phyloP scores from a whole-genome alignment of 2,113 vertebrate species.

The Callospermophilus lateralis region DNA sequence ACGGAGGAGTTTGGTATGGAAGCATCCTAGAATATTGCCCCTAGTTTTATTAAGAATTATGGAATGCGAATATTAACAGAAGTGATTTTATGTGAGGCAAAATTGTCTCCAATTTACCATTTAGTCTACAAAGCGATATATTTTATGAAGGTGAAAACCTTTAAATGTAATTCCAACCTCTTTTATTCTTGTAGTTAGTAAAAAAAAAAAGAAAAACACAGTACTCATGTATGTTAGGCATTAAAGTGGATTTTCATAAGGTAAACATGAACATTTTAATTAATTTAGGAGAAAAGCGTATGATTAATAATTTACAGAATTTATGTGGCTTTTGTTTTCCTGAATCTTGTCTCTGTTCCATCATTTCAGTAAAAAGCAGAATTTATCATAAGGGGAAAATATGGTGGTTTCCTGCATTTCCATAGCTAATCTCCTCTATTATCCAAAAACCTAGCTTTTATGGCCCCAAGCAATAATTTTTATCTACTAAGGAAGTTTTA shows the following conservation, averaged over 20 bases:
- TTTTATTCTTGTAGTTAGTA: slow-evolving; percentile 45
- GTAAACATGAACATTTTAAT: slow-evolving; percentile 68
- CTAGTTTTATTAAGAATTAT: slow-evolving; percentile 44
- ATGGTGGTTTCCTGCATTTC: slow-evolving; percentile 67
- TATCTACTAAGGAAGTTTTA: slow-evolving; percentile 70
- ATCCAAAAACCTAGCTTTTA: slow-evolving; percentile 57
- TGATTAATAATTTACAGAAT: slow-evolving; percentile 69
- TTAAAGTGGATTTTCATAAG: slow-evolving; percentile 48
- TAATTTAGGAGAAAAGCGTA: slow-evolving; percentile 67
- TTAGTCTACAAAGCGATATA: slow-evolving; percentile 71
- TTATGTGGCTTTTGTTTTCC: slow-evolving; percentile 72
- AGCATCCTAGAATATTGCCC: neutral
- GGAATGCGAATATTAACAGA: slow-evolving; percentile 59
- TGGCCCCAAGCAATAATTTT: slow-evolving; percentile 68
- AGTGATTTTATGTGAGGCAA: slow-evolving; percentile 71
- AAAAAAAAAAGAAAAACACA: slow-evolving; percentile 48
- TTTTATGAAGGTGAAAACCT: slow-evolving; percentile 73
- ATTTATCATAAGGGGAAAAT: slow-evolving; percentile 73
- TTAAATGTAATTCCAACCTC: slow-evolving; percentile 56
- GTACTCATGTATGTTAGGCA: slow-evolving; percentile 5
- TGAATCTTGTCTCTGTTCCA: slow-evolving; percentile 62
- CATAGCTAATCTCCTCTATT: slow-evolving; percentile 77
- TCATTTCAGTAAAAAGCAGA: slow-evolving; percentile 72
- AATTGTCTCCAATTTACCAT: slow-evolving; percentile 64
- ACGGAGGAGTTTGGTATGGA: neutral